These are phyloP conservation scores for Tichodroma muraria DNA, from an alignment of 2,113 vertebrate species.

Conservation along the genomic window DNA sequence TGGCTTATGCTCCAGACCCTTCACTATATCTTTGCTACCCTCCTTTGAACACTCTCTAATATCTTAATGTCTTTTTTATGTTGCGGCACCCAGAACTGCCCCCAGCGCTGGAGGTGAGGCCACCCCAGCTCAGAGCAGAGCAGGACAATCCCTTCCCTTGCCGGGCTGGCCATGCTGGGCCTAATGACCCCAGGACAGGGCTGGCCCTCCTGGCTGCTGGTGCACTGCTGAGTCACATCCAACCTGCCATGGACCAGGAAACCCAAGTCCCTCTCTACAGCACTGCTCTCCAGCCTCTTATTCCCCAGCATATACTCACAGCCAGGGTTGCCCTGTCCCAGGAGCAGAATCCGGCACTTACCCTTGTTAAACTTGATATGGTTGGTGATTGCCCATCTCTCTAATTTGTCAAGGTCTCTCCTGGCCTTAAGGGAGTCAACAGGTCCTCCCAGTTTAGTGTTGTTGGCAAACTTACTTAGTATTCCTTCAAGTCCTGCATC, in stretches of 20 bases:
- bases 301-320: background rate
- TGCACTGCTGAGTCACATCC: fast-evolving
- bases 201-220: background rate
- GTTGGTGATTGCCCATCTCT: background rate
- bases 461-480: background rate
- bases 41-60: background rate
- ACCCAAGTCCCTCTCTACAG: background rate
- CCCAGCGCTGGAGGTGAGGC: background rate
- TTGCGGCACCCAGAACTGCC: background rate
- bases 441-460: background rate
- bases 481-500: background rate
- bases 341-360: background rate
- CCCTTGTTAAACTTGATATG: background rate
- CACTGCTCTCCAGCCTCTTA: background rate
- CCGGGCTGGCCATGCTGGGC: fast-evolving
- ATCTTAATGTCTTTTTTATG: background rate
- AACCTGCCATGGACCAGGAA: background rate
- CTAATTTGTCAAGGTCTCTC: background rate
- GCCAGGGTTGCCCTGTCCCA: background rate
- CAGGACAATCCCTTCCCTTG: fast-evolving
- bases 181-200: fast-evolving
- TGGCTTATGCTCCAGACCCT: no score
- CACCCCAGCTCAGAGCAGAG: fast-evolving
- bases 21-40: background rate
- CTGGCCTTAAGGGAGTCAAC: background rate